Evolutionary conservation across 2,113 vertebrate species (phyloP).

Genomic region (Sarotherodon lohbergeri): DNA sequence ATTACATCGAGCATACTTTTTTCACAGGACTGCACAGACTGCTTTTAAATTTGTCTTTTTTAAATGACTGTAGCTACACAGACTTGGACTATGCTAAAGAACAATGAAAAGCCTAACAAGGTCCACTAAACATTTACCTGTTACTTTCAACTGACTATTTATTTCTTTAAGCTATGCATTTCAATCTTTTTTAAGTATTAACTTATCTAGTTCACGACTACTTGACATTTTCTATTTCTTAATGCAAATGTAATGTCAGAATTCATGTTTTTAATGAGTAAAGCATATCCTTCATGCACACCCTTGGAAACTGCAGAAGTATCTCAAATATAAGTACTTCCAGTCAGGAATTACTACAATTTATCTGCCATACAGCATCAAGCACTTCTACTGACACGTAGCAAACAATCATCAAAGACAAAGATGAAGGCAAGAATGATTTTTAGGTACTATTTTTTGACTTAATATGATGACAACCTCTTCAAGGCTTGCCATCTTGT

Average conservation of each 20-base stretch:
- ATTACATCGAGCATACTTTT: not conserved
- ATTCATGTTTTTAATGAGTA: not conserved
- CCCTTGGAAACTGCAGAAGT: not conserved
- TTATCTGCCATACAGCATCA: not conserved
- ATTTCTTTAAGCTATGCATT: not conserved
- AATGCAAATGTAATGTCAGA: not conserved
- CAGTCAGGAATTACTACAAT: rapidly evolving
- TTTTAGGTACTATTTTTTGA: not conserved
- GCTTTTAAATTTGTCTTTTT: not conserved
- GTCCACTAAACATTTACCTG: not conserved
- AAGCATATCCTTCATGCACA: not conserved
- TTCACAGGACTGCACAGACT: not conserved
- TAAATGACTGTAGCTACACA: not conserved
- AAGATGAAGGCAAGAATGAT: not conserved
- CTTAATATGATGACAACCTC: not conserved
- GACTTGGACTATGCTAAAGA: not conserved
- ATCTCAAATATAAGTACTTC: not conserved
- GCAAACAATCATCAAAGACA: not conserved
- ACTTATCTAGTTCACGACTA: not conserved
- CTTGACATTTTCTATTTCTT: not conserved
- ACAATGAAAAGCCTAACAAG: rapidly evolving
- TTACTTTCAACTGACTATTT: not conserved
- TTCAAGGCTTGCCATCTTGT: not conserved
- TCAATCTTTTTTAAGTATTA: not conserved
- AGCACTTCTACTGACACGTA: not conserved